A percentile compares a stretch with the other conserved stretches of the same genome.
phyloP scores from a whole-genome alignment of 2,888 invertebrate species.

The Plebejus argus region DNA sequence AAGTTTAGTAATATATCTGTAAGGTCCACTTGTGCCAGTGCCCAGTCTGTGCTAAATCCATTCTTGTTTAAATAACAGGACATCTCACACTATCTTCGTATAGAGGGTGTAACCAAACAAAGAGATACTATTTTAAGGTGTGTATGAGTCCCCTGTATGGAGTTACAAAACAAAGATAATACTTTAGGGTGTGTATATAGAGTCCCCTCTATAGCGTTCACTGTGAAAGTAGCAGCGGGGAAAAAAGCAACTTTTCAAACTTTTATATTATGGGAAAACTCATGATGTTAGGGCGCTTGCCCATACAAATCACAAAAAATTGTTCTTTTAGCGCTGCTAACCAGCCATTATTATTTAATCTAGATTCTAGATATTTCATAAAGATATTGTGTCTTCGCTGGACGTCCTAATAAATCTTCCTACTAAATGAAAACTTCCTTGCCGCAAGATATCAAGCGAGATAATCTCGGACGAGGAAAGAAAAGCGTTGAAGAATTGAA shows the following conservation, averaged over 20 bases:
- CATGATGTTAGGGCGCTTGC: too few relatives aligned
- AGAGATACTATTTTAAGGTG: too few relatives aligned
- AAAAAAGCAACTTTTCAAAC: too few relatives aligned
- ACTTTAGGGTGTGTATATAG: too few relatives aligned
- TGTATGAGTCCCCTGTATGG: not conserved
- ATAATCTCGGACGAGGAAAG: not conserved
- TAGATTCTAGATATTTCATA: not conserved
- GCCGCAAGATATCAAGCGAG: not conserved
- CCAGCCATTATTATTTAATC: not conserved
- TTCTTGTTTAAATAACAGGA: not conserved
- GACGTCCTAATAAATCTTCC: not conserved
- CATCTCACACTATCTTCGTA: not conserved
- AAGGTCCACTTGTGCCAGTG: not conserved
- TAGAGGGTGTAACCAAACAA: not conserved
- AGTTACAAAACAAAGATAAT: not conserved
- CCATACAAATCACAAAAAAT: too few relatives aligned
- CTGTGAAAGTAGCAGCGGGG: too few relatives aligned
- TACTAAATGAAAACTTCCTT: not conserved
- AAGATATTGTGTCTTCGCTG: not conserved
- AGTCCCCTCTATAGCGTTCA: too few relatives aligned
- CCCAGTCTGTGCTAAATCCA: not conserved
- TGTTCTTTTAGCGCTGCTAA: not conserved
- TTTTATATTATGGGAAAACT: too few relatives aligned
- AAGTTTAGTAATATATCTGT: not conserved
- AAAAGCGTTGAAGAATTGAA: not conserved